Percentiles rank a stretch among this genome's conserved stretches.
Evolutionary conservation across 1,140 invertebrate genomes (phyloP).

Genomic region (Pseudobourletiella spinata): DNA sequence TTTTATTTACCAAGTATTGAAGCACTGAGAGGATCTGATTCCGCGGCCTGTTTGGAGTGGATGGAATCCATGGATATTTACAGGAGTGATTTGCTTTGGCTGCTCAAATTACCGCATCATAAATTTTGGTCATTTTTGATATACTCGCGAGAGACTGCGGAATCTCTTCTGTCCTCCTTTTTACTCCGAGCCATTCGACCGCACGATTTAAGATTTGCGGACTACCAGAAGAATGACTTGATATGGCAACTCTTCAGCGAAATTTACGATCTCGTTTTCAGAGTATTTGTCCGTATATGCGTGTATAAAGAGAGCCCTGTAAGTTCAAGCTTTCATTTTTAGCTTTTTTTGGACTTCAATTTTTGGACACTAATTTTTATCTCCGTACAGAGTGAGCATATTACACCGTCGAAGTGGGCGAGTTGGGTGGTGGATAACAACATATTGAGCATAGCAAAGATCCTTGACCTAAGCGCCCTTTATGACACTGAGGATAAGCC

Average conservation of each 20-base stretch:
- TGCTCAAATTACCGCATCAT: conserved; percentile 43
- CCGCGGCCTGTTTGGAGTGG: conserved; percentile 40
- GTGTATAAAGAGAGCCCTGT: conserved; percentile 48
- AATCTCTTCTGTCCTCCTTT: conserved; percentile 43
- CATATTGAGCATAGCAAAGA: conserved; percentile 48
- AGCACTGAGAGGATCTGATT: conserved; percentile 4
- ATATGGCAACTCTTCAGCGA: conserved; percentile 16
- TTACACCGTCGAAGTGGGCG: conserved; percentile 44
- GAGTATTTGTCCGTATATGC: conserved; percentile 45
- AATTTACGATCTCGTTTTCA: conserved; percentile 42
- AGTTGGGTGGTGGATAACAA: conserved; percentile 47
- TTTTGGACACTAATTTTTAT: not conserved
- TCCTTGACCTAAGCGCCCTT: conserved; percentile 47
- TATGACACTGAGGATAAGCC: conserved; percentile 41
- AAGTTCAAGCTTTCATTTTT: conserved; percentile 7
- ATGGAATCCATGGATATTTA: conserved; percentile 42
- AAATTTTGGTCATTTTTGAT: conserved; percentile 47
- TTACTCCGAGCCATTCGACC: conserved; percentile 42
- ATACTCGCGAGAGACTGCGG: conserved; percentile 42
- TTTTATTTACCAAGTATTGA: conserved; percentile 22
- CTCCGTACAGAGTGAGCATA: conserved; percentile 40
- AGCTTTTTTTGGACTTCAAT: not conserved
- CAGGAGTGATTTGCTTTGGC: conserved; percentile 43
- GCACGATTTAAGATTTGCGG: conserved; percentile 30
- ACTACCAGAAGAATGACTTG: conserved; percentile 13